Conservation (phyloP, 2,797 vertebrate genomes). For the Microchirus variegatus region DNA sequence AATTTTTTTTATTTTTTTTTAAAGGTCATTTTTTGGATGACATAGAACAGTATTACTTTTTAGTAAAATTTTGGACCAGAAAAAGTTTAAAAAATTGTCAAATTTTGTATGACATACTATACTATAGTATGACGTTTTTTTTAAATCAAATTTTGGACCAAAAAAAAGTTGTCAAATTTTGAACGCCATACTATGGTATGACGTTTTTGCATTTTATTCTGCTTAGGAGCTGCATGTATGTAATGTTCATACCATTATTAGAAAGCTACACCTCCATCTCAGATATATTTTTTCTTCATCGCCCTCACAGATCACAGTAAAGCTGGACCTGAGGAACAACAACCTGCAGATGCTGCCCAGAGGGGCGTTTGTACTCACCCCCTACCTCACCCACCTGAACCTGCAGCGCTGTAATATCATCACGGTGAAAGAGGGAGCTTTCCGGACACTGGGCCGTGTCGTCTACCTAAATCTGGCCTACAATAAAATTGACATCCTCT, state of each 20-base stretch:
- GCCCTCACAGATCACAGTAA: slow-evolving; percentile 82
- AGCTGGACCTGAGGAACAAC: slow-evolving; percentile 87
- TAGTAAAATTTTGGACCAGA: no score
- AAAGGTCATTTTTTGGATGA: no score
- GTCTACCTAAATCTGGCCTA: slow-evolving; percentile 88
- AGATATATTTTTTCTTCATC: neutral
- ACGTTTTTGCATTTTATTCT: neutral
- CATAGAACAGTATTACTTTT: no score
- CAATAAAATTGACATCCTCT: slow-evolving; percentile 86
- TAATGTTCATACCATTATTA: neutral
- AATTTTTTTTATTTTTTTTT: no score
- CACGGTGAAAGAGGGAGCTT: slow-evolving; percentile 87
- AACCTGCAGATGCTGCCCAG: slow-evolving; percentile 73
- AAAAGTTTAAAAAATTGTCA: no score
- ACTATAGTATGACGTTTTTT: no score
- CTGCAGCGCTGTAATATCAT: slow-evolving; percentile 85
- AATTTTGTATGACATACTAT: no score
- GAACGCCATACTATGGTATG: no score
- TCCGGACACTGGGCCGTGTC: slow-evolving; percentile 86
- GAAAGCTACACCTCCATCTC: neutral
- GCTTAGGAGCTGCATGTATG: neutral
- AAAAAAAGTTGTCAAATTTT: no score
- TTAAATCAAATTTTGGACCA: no score
- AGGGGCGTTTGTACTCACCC: slow-evolving; percentile 80
- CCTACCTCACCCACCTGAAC: slow-evolving; percentile 87